Evolutionary conservation across 2,888 invertebrate species (phyloP), one percentile per base, ranked within the genome.

Genomic region (Netelia melanura): DNA sequence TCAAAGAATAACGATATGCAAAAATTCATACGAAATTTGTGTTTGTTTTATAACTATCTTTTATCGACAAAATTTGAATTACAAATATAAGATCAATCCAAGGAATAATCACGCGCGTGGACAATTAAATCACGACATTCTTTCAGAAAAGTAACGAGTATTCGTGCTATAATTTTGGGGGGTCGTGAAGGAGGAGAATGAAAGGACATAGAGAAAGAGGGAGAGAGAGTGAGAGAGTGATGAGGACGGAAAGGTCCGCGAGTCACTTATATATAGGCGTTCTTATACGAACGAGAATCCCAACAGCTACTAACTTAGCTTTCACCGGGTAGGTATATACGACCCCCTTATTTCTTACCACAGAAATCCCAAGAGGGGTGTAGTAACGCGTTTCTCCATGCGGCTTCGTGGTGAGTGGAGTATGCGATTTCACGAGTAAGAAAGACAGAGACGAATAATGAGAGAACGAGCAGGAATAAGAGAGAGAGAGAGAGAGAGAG

Each of bases 231-330:
- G 23, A 10, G 64, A 71, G 67, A 76, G 21, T 71, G 38, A 65
- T 58, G 67, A 72, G 56, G 71, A 56, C 52, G 64, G 72, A 67
- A 61, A 11, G 44, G 70, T 70, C 43, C n/a, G n/a, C n/a, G n/a
- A 56, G 64, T 62, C 65, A 67, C 65, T 74, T 80, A 38, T 30
- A 62, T 62, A 78, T 85, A 82, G 74, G 65, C 65, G 77, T 82
- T 85, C 74, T 78, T 79, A 71, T 64, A 79, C 3, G 65, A 82
- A 79, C 75, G 81, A 48, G 65, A 83, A 85, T 79, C 65, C 72
- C 79, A 80, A 83, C 72, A 83, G 80, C 80, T 76, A 83, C 76
- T 80, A 83, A 85, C 85, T 82, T 71, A 74, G 72, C 74, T 85
- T 85, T 81, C 72, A 76, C 79, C 54, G 17, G 72, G 11, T 65